These are phyloP conservation scores for Monoplex corrugatus DNA, from an alignment of 2,888 invertebrate species.

Conservation along the genomic window DNA sequence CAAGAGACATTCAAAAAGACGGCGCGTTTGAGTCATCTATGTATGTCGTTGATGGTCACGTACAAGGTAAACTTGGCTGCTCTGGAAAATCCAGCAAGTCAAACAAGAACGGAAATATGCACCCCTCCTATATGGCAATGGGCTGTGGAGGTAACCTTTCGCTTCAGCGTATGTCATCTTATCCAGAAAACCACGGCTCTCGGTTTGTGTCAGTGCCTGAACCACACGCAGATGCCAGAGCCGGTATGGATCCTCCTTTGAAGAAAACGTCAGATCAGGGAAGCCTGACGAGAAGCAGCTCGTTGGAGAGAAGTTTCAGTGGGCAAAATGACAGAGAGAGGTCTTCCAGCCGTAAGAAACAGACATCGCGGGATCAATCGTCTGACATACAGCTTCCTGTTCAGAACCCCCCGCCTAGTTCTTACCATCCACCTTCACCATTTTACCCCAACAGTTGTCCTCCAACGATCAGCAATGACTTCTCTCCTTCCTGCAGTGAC, in stretches of 20 bases:
- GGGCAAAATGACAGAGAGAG: conserved; percentile 4
- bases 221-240: not conserved
- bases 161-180: not conserved
- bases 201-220: not conserved
- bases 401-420: not conserved
- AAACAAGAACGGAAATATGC: not conserved
- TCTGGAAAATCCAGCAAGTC: not conserved
- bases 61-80: not conserved
- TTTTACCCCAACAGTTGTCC: not conserved
- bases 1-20: not conserved
- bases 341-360: conserved; percentile 2
- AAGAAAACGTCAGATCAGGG: not conserved
- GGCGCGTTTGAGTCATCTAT: not conserved
- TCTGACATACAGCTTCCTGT: not conserved
- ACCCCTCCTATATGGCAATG: not conserved
- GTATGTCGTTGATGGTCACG: not conserved
- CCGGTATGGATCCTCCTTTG: not conserved
- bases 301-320: not conserved
- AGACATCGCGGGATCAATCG: not conserved
- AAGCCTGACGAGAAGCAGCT: not conserved
- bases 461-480: not conserved
- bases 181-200: not conserved
- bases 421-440: not conserved
- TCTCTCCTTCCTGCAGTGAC: not conserved
- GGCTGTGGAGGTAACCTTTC: not conserved